Evolutionary conservation across 1,140 invertebrate species (phyloP), one percentile per base, ranked within the genome.

Genomic region (Trichonephila clavata): DNA sequence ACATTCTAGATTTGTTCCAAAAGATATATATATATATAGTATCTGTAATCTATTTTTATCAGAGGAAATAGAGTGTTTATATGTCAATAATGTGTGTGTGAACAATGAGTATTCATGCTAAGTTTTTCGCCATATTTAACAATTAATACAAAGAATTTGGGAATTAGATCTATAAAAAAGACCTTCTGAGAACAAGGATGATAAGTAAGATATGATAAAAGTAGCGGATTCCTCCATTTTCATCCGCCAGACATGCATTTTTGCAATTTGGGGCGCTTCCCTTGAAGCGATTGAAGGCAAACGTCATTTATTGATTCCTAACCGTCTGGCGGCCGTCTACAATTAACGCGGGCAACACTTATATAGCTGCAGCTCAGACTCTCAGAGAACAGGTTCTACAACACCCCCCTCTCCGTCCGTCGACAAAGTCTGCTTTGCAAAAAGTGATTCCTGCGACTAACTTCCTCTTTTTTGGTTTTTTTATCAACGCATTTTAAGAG

Each of bases 241-340:
- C 43, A 16, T 83, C 43, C 21, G 81, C 39, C 20, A 43, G 14
- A 27, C 50, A 18, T 8, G 6, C 16, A 24, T 16, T 14, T 57
- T 27, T 50, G 81, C 20, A 24, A 57, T 57, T 57, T 83, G 20
- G 18, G 81, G 81, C n/a, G 16, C 43, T 20, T 27, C 81, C 81
- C 50, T 50, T 24, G 43, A 83, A 57, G 43, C 10, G 81, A 50
- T 50, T 27, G 81, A 83, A 83, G 81, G 43, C 81, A 24, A 83
- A 83, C 81, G 81, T 83, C 81, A 83, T 83, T 83, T 83, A 83
- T 83, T 59, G 81, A 83, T 83, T 83, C 81, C 50, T 59, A 57
- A 50, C 43, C 50, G 81, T 83, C 81, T 83, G 81, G 43, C 24
- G 81, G 43, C 43, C 7, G 43, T 83, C 81, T 83, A 83, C 81